phyloP scores from a whole-genome alignment of 2,113 vertebrate genomes.

The Tamias sibiricus region DNA sequence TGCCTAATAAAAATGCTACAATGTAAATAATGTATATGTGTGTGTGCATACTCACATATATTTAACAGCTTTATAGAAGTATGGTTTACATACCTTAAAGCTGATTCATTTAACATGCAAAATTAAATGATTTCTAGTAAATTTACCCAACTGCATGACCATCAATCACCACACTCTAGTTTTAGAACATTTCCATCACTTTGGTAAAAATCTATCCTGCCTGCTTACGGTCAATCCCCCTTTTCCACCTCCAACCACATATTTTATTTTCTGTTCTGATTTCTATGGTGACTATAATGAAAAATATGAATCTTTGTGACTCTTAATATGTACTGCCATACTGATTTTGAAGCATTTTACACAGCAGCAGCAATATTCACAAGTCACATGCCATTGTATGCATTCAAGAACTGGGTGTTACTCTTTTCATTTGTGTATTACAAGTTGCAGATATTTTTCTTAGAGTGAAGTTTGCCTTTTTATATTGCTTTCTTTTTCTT shows the following conservation, averaged over 20 bases:
- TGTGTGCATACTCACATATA: background rate
- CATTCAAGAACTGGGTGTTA: background rate
- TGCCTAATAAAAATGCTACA: background rate
- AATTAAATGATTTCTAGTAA: background rate
- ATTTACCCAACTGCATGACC: background rate
- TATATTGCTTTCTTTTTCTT: background rate
- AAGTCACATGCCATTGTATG: rapidly evolving
- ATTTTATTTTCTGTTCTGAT: background rate
- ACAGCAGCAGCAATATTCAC: too few species aligned
- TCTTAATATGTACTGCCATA: background rate
- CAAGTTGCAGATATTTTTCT: background rate
- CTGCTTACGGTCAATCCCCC: background rate
- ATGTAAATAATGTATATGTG: background rate
- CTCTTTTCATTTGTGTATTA: background rate
- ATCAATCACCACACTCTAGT: background rate
- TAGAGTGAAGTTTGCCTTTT: background rate
- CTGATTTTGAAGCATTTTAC: background rate
- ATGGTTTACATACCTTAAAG: background rate
- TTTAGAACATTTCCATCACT: background rate
- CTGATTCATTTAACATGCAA: background rate
- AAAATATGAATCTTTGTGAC: background rate
- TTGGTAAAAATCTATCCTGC: background rate
- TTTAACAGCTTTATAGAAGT: background rate
- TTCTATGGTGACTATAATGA: background rate
- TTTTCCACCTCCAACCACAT: background rate